Evolutionary conservation across 2,888 invertebrate species (phyloP).

Genomic region (Tiliacea citrago): DNA sequence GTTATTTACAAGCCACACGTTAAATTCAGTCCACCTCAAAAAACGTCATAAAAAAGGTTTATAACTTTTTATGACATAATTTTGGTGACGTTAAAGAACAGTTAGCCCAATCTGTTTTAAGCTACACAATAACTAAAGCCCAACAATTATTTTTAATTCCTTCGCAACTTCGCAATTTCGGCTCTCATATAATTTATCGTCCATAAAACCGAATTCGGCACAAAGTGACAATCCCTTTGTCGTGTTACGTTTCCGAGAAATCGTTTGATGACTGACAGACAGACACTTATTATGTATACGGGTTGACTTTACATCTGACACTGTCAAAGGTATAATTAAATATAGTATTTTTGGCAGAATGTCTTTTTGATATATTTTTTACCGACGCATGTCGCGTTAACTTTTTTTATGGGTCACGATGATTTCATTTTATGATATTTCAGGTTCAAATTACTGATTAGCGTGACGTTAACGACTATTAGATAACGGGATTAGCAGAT

Average conservation of each 20-base stretch:
- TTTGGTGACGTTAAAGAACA: slow-evolving; percentile 54
- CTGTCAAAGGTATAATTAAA: slow-evolving; percentile 57
- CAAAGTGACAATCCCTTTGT: slow-evolving; percentile 69
- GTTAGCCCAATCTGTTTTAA: slow-evolving; percentile 59
- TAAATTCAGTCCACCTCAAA: neutral
- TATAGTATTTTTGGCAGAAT: slow-evolving; percentile 57
- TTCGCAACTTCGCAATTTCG: slow-evolving; percentile 55
- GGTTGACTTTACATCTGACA: slow-evolving; percentile 49
- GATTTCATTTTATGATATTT: slow-evolving; percentile 31
- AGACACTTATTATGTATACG: slow-evolving; percentile 60
- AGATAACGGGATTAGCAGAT: no score
- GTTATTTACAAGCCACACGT: neutral
- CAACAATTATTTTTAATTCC: slow-evolving; percentile 64
- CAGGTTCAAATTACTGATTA: slow-evolving; percentile 16
- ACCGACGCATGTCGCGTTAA: slow-evolving; percentile 9
- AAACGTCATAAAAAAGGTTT: slow-evolving; percentile 28
- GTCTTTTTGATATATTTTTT: slow-evolving; percentile 37
- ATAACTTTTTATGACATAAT: slow-evolving; percentile 44
- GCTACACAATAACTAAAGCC: slow-evolving; percentile 44
- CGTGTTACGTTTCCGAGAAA: slow-evolving; percentile 60
- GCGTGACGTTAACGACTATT: neutral
- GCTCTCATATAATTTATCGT: slow-evolving; percentile 63
- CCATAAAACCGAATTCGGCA: slow-evolving; percentile 67
- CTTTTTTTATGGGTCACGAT: slow-evolving; percentile 21
- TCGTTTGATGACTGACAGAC: slow-evolving; percentile 66